Evolutionary conservation across 2,113 vertebrate genomes (phyloP).

Genomic region (Clarias batrachus): DNA sequence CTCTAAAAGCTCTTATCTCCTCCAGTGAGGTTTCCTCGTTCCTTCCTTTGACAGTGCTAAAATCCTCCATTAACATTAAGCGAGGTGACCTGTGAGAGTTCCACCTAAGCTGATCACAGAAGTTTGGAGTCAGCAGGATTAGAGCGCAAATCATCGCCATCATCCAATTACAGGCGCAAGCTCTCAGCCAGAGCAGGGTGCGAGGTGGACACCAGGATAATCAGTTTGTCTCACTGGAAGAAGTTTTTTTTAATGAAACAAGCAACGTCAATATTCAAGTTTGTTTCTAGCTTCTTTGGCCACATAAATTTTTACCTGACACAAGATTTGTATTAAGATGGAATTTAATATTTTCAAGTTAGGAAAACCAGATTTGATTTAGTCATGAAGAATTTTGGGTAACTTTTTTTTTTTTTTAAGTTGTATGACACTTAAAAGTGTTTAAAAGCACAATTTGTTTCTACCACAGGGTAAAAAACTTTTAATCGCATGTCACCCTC

Average conservation of each 20-base stretch:
- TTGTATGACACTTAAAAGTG: too few species aligned
- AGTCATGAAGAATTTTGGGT: too few species aligned
- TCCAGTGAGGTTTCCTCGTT: not conserved
- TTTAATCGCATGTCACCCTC: not conserved
- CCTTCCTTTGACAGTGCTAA: slow-evolving; percentile 13
- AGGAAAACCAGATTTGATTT: not conserved
- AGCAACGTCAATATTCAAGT: not conserved
- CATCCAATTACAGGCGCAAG: slow-evolving; percentile 64
- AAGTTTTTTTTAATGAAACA: not conserved
- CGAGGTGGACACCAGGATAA: not conserved
- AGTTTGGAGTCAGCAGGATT: slow-evolving; percentile 70
- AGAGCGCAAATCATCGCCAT: slow-evolving; percentile 49
- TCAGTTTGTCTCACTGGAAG: not conserved
- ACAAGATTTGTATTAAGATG: not conserved
- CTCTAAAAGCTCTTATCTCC: not conserved
- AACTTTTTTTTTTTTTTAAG: too few species aligned
- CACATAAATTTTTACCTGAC: not conserved
- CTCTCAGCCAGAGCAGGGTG: not conserved
- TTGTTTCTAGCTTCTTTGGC: not conserved
- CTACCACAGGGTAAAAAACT: not conserved
- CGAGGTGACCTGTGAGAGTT: slow-evolving; percentile 60
- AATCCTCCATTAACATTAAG: slow-evolving; percentile 56
- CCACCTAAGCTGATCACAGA: slow-evolving; percentile 68
- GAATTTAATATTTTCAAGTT: not conserved
- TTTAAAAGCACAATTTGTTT: not conserved